Evolutionary conservation across 1,140 invertebrate genomes (phyloP).

Genomic region (Drosophila ohnishii): DNA sequence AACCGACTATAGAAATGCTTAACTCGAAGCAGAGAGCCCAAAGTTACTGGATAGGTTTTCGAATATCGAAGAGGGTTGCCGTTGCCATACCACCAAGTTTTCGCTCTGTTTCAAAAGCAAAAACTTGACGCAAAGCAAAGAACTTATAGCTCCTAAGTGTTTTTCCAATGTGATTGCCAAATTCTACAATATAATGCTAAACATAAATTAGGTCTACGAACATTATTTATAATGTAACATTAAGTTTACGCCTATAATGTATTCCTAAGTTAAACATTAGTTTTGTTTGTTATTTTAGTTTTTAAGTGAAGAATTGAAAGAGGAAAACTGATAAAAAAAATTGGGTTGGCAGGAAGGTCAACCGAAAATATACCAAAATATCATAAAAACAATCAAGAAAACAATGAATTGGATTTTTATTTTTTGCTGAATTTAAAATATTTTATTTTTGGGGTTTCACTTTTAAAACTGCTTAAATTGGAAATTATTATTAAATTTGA

Average conservation of each 20-base stretch:
- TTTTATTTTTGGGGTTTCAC: conserved; percentile 7
- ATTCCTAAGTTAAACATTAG: conserved; percentile 53
- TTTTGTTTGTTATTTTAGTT: conserved; percentile 82
- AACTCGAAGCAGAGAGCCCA: conserved; percentile 31
- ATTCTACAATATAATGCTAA: conserved; percentile 70
- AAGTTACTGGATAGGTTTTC: conserved; percentile 16
- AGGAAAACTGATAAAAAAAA: conserved; percentile 24
- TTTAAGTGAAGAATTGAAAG: conserved; percentile 46
- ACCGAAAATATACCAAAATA: conserved; percentile 66
- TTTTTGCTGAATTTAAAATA: neutral
- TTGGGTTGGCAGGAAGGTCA: conserved; percentile 18
- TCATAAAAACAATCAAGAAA: conserved; percentile 50
- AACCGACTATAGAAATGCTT: conserved; percentile 19
- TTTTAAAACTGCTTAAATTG: neutral
- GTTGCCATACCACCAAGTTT: conserved; percentile 46
- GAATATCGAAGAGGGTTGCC: conserved; percentile 5
- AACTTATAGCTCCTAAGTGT: conserved; percentile 79
- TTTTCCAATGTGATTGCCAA: conserved; percentile 82
- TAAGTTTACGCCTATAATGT: conserved; percentile 21
- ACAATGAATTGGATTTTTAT: conserved; percentile 48
- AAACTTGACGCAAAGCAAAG: conserved; percentile 65
- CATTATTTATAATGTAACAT: conserved; percentile 65
- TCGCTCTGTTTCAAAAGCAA: conserved; percentile 50
- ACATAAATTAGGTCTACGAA: conserved; percentile 28
- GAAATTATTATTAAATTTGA: too few species aligned